These are phyloP conservation scores for Nephrotoma flavescens DNA, from an alignment of 2,888 invertebrate species.

Conservation along the genomic window DNA sequence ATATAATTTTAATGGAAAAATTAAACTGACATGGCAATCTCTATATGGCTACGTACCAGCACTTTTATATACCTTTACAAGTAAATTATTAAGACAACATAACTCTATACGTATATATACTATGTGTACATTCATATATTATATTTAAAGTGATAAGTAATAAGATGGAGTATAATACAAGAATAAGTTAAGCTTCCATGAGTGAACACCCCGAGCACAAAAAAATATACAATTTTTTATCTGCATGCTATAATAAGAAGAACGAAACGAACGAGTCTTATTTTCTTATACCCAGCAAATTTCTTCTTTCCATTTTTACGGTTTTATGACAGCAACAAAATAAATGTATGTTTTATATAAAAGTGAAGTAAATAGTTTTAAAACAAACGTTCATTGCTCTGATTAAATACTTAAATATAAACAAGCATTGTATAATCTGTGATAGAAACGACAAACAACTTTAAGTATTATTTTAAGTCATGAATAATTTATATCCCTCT, in stretches of 20 bases:
- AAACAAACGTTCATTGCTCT: background rate
- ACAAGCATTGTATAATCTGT: background rate
- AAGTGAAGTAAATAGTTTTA: background rate
- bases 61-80: background rate
- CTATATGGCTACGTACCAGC: background rate
- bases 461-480: background rate
- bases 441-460: background rate
- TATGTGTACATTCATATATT: background rate
- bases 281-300: background rate
- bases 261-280: background rate
- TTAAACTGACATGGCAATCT: background rate
- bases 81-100: background rate
- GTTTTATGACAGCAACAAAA: background rate
- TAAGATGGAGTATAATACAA: background rate
- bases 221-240: background rate
- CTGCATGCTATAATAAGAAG: background rate
- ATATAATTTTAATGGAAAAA: background rate
- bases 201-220: background rate
- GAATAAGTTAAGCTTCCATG: background rate
- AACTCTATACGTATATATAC: background rate
- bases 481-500: background rate
- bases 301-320: background rate
- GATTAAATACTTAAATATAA: background rate
- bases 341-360: background rate
- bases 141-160: background rate